A percentile compares a stretch with the other conserved stretches of the same genome.
Evolutionary conservation across 2,797 vertebrate species (phyloP).

Genomic region (Clarias platycephalus): DNA sequence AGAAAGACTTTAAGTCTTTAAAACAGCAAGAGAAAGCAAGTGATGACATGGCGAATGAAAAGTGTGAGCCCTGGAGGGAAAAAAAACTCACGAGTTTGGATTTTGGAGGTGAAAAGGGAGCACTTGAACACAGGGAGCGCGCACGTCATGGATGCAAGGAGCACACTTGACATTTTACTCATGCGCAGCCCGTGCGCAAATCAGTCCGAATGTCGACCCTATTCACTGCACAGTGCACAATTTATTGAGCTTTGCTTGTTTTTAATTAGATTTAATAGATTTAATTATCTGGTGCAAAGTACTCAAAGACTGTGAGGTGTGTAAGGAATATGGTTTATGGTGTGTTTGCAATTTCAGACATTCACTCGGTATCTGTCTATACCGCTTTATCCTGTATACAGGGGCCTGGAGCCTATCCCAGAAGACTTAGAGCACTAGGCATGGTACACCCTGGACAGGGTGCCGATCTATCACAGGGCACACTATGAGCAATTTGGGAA

Average conservation of each 20-base stretch:
- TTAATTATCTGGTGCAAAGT: neutral
- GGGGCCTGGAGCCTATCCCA: no score
- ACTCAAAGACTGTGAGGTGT: neutral
- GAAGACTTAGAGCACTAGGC: no score
- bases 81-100: constrained; percentile 72
- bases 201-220: neutral
- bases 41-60: constrained; percentile 79
- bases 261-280: neutral
- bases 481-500: no score
- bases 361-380: no score
- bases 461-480: no score
- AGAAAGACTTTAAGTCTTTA: constrained; percentile 55
- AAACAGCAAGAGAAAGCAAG: constrained; percentile 68
- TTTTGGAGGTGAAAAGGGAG: constrained; percentile 61
- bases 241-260: neutral
- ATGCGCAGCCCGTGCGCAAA: constrained; percentile 1
- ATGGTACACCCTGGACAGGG: no score
- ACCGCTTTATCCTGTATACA: no score
- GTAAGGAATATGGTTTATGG: neutral
- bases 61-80: constrained; percentile 59
- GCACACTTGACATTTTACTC: neutral
- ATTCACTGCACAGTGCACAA: neutral
- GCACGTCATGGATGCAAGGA: neutral
- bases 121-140: constrained; percentile 17
- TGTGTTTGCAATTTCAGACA: neutral